These are phyloP conservation scores for Microctenopoma lineatum DNA, from an alignment of 2,797 vertebrate species.

Conservation along the genomic window DNA sequence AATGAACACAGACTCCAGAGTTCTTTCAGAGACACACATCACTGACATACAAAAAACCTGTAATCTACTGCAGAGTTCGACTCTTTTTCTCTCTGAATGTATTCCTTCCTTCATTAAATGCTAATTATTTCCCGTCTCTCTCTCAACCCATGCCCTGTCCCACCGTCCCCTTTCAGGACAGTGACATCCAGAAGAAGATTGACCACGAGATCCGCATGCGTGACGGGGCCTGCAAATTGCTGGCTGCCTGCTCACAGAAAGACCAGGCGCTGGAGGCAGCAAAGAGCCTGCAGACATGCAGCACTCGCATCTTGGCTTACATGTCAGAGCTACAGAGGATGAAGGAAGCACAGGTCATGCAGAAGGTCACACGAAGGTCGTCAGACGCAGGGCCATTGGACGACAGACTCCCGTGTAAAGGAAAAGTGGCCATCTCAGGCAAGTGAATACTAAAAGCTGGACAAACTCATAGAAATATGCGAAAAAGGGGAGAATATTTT, in stretches of 20 bases:
- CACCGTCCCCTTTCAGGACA: slow-evolving; percentile 82
- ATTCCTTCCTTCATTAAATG: neutral
- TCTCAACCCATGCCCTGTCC: neutral
- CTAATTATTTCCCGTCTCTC: too few relatives aligned
- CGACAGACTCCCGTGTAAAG: slow-evolving; percentile 89
- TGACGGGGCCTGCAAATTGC: slow-evolving; percentile 92
- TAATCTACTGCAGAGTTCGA: slow-evolving; percentile 13
- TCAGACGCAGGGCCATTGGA: slow-evolving; percentile 85
- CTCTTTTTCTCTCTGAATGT: neutral
- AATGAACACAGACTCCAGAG: slow-evolving; percentile 16
- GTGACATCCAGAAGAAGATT: slow-evolving; percentile 93
- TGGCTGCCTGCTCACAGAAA: slow-evolving; percentile 91
- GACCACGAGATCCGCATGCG: slow-evolving; percentile 96
- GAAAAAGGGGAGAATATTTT: neutral
- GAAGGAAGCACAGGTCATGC: slow-evolving; percentile 93
- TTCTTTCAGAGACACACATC: slow-evolving; percentile 38
- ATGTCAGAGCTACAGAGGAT: slow-evolving; percentile 94
- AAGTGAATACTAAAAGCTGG: slow-evolving; percentile 22
- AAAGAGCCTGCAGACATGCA: slow-evolving; percentile 92
- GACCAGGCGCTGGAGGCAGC: slow-evolving; percentile 92
- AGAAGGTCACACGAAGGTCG: slow-evolving; percentile 86
- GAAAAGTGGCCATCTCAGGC: slow-evolving; percentile 93
- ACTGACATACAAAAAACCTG: slow-evolving; percentile 29
- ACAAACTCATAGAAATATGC: too few relatives aligned
- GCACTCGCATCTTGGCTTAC: slow-evolving; percentile 91